A percentile compares a stretch with the other conserved stretches of the same genome.
These are phyloP conservation scores for Dendrolimus pini DNA, from an alignment of 2,888 invertebrate genomes.

Conservation along the genomic window DNA sequence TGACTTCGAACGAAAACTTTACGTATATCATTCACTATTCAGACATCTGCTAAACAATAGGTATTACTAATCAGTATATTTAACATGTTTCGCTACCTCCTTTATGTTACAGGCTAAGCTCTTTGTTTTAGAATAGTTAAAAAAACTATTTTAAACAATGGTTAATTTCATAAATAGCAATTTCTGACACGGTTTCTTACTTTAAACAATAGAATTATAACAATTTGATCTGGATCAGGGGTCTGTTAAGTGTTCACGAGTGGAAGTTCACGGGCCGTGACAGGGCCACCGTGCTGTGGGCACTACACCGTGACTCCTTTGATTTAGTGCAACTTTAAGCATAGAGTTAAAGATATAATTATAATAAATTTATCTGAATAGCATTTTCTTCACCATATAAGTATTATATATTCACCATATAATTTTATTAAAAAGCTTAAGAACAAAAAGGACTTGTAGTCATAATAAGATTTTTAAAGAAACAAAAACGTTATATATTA, in stretches of 20 bases:
- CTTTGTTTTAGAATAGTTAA: not conserved
- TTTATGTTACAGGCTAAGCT: not conserved
- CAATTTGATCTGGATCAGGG: conserved; percentile 33
- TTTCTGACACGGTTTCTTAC: conserved; percentile 42
- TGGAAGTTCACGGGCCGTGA: conserved; percentile 32
- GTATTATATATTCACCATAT: no score
- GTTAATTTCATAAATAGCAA: conserved; percentile 20
- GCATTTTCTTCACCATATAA: no score
- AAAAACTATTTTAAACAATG: conserved; percentile 1
- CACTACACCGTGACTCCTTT: conserved; percentile 14
- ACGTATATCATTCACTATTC: not conserved
- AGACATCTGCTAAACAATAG: not conserved
- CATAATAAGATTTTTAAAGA: no score
- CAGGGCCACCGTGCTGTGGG: conserved; percentile 29
- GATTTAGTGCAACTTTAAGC: not conserved
- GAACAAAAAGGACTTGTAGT: no score
- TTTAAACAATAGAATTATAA: conserved; percentile 43
- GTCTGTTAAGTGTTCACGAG: conserved; percentile 21
- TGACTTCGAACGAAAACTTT: not conserved
- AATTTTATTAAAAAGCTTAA: no score
- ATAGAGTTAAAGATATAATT: no score
- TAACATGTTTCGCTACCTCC: not conserved
- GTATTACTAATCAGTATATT: not conserved
- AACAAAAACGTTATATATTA: no score
- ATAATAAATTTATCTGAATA: no score